phyloP scores from a whole-genome alignment of 2,113 vertebrate genomes.

The Heloderma charlesbogerti region DNA sequence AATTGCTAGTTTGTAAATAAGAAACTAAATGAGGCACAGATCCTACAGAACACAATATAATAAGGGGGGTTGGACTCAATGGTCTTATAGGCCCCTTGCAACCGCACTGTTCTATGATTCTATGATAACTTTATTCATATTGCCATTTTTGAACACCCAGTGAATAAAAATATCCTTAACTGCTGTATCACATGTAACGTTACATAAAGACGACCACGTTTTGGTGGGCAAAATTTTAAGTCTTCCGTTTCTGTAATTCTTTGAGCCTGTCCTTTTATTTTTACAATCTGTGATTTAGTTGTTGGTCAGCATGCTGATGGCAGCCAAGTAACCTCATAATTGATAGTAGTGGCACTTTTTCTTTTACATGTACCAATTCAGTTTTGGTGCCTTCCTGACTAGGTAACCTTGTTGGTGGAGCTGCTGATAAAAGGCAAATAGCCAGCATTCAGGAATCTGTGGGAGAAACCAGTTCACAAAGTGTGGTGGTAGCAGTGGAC shows the following conservation, averaged over 20 bases:
- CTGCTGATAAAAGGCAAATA: constrained; percentile 93
- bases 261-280: not conserved
- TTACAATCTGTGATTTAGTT: not conserved
- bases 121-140: not conserved
- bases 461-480: constrained; percentile 98
- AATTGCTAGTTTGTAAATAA: constrained; percentile 23
- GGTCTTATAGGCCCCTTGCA: too few relatives aligned
- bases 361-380: not conserved
- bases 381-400: constrained; percentile 40
- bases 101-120: too few relatives aligned
- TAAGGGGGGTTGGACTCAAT: too few relatives aligned
- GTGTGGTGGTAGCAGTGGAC: constrained; percentile 97
- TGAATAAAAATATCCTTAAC: not conserved
- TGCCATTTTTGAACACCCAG: constrained; percentile 10
- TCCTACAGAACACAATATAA: not conserved
- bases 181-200: not conserved
- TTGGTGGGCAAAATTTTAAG: not conserved
- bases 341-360: not conserved
- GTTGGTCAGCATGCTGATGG: not conserved
- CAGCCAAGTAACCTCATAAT: not conserved
- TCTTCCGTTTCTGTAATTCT: not conserved
- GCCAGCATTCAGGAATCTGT: constrained; percentile 96
- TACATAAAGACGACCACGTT: not conserved
- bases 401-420: constrained; percentile 90
- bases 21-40: constrained; percentile 2